A percentile compares a stretch with the other conserved stretches of the same genome.
Conservation (phyloP, 2,113 vertebrate species). For the Cavia aperea region DNA sequence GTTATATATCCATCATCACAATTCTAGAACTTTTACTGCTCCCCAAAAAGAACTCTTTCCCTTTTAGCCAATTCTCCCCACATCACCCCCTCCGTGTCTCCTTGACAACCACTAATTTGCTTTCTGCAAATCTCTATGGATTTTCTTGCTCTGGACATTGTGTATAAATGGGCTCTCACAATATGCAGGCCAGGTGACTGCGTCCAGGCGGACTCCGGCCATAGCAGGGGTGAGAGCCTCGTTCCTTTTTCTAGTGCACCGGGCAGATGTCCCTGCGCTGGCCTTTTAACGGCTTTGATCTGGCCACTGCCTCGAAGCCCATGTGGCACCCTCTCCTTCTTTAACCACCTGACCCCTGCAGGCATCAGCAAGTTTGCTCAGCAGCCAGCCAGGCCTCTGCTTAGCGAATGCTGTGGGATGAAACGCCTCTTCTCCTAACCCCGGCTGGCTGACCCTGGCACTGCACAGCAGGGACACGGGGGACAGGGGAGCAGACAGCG, state of each 20-base stretch:
- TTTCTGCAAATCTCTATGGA: not conserved
- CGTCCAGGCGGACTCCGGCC: not conserved
- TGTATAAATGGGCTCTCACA: not conserved
- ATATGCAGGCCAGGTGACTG: accelerated
- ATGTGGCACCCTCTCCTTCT: not conserved
- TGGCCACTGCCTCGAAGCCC: not conserved
- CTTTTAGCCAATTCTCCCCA: accelerated
- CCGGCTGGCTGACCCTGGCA: accelerated
- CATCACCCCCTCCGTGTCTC: too few species aligned
- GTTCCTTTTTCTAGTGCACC: not conserved
- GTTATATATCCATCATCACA: not conserved
- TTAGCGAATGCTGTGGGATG: accelerated
- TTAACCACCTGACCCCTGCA: not conserved
- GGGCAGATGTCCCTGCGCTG: accelerated
- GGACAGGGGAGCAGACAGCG: not conserved
- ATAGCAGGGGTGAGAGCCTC: accelerated
- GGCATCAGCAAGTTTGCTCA: accelerated
- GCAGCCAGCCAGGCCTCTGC: not conserved
- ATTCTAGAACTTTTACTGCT: not conserved
- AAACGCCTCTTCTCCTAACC: not conserved
- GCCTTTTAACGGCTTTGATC: not conserved
- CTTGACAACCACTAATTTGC: not conserved
- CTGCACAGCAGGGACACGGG: not conserved
- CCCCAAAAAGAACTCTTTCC: not conserved
- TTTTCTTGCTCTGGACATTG: not conserved